Base-by-base conservation (phyloP, 2,888 invertebrate genomes). In the Nemurella pictetii region DNA sequence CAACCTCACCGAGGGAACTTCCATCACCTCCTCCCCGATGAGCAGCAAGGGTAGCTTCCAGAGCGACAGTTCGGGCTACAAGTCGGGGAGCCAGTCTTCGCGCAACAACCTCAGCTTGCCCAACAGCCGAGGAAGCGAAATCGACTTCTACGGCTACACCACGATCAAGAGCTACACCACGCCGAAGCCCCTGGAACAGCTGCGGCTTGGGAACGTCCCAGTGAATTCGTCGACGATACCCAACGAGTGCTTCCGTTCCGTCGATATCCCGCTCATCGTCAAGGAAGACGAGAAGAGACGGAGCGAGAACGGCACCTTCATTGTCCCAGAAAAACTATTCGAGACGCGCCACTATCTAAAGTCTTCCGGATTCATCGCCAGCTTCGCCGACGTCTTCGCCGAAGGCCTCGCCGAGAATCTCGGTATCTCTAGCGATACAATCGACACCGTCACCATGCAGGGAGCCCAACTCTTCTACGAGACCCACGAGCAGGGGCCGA, bases 401-500 rank as follows among this genome's bases (percentile, higher is more conserved):
- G 90, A 93, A 74, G 92, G 92, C 82, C 89, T 95, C 81, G 94
- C 93, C 0, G 88, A 90, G 0, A 91, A 92, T 29, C 88, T 96
- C 86, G 93, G 93, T 3, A 92, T 96, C 78, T 89, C 92, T 0
- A 88, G 91, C 20, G 91, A 92, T 0, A 91, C 93, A 20, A 90
- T 95, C 0, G 89, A 91, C n/a, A 89, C 90, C 77, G 93, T 93
- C 20, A 91, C 92, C 85, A 93, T 93, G 55, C 93, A 94, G 87
- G 94, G 94, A 0, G 94, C 94, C 0, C 93, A 94, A 86, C 92
- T 96, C 86, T 94, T 94, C 88, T 95, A 94, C 35, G 91, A 93
- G 87, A 90, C 90, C 5, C 72, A 20, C 2, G 74, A 84, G 25
- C 15, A 30, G 7, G 83, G 73, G 0, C 80, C 78, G 0, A 83